Conservation (phyloP, 2,888 invertebrate genomes). For the Thymelicus acteon region DNA sequence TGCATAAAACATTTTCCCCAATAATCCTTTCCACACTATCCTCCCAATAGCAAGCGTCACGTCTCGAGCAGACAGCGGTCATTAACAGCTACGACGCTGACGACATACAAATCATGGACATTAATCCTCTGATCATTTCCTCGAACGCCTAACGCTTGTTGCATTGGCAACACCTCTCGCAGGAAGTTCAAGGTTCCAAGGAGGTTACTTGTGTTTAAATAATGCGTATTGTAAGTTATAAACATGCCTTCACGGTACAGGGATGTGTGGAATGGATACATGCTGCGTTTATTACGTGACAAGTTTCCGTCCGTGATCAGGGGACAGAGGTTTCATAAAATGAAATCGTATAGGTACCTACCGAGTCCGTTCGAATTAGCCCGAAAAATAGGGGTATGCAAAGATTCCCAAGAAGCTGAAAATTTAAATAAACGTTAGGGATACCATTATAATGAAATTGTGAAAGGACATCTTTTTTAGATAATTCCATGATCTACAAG, state of each 20-base stretch:
- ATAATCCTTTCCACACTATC: constrained; percentile 17
- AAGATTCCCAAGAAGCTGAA: too few relatives aligned
- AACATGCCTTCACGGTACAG: not conserved
- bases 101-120: constrained; percentile 47
- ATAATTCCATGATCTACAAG: too few relatives aligned
- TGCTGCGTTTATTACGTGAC: too few relatives aligned
- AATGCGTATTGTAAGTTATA: not conserved
- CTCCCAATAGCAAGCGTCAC: constrained; percentile 19
- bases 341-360: too few relatives aligned
- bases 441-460: too few relatives aligned
- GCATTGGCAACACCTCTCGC: constrained; percentile 33
- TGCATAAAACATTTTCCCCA: not conserved
- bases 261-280: not conserved
- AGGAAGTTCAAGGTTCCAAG: constrained; percentile 50
- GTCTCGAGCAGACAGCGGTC: constrained; percentile 41
- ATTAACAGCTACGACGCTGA: constrained; percentile 45
- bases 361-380: too few relatives aligned
- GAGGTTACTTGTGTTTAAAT: constrained; percentile 38
- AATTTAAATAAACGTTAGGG: too few relatives aligned
- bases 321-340: too few relatives aligned
- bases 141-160: constrained; percentile 43
- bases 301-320: too few relatives aligned
- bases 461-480: too few relatives aligned
- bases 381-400: too few relatives aligned
- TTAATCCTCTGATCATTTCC: constrained; percentile 41